Base-by-base conservation (phyloP, 2,888 invertebrate genomes). In the Leptothorax acervorum region DNA sequence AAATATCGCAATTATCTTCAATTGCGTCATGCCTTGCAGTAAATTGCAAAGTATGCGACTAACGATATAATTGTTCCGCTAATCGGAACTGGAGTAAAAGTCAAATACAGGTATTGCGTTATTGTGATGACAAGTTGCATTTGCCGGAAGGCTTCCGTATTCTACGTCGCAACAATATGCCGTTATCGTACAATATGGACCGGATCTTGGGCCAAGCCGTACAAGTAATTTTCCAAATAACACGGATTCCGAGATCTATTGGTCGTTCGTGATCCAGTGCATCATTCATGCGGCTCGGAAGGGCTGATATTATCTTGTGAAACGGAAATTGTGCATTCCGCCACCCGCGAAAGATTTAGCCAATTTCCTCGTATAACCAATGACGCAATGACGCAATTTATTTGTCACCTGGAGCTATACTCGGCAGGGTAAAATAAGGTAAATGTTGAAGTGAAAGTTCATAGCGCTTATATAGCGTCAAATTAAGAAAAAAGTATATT, bases 301-400 rank as follows among this genome's bases (percentile, higher is more conserved):
- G 68, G 78, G 55, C 45, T 78, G 57, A 68, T 57, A 68, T 78
- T 78, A 78, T 55, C 57, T n/a, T n/a, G 0, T 45, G 55, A 68
- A 78, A 57, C 45, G 45, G 31, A 78, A 78, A 78, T 68, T 57
- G 68, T 48, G 18, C 28, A 68, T 78, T 78, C 28, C 31, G 18
- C 68, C n/a, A 68, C 55, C 42, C 76, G 42, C 68, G 28, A 78
- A 45, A 78, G 31, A n/a, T 53, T 76, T 18, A 15, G 39, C 28
- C 66, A 68, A 68, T 68, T 78, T 78, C 28, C 12, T 55, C 28
- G 66, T 31, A 42, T n/a, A 39, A 12, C n/a, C 31, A 42, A 45
- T 78, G 68, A 68, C 35, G 78, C 55, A 78, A 66, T 76, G n/a
- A 65, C n/a, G 66, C 18, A 66, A 78, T 78, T 78, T 57, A 68